A percentile compares a stretch with the other conserved stretches of the same genome.
These are phyloP conservation scores for Leptinotarsa tumamoca DNA, from an alignment of 2,888 invertebrate genomes.

Conservation along the genomic window DNA sequence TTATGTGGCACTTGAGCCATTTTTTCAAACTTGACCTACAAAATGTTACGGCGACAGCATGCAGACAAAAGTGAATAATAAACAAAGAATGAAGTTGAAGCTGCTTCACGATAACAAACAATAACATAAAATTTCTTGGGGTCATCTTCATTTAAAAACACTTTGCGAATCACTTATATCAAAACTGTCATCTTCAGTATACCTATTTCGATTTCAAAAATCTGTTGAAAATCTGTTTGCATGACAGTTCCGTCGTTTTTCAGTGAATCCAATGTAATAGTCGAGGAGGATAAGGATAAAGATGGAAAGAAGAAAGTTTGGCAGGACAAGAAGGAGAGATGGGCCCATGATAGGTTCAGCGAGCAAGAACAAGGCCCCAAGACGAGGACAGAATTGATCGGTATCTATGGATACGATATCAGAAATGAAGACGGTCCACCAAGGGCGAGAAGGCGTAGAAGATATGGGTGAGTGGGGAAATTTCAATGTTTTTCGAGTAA, in stretches of 20 bases:
- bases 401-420: conserved; percentile 94
- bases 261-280: conserved; percentile 48
- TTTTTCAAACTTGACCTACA: neutral
- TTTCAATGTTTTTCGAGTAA: neutral
- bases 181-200: no score
- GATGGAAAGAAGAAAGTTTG: conserved; percentile 65
- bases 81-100: no score
- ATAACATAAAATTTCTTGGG: no score
- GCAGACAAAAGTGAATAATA: no score
- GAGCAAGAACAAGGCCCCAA: conserved; percentile 88
- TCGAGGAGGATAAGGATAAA: conserved; percentile 63
- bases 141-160: no score
- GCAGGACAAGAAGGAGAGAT: conserved; percentile 65
- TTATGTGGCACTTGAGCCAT: neutral
- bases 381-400: conserved; percentile 84
- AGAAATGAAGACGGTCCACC: conserved; percentile 93
- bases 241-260: conserved; percentile 14
- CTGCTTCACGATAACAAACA: no score
- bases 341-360: conserved; percentile 78
- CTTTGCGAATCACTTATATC: no score
- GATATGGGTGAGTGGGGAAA: conserved; percentile 79
- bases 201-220: no score
- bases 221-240: no score
- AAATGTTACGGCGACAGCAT: no score
- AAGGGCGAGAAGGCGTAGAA: conserved; percentile 83